Evolutionary conservation across 2,888 invertebrate species (phyloP), one percentile per base, ranked within the genome.

Genomic region (Spisula subtruncata): DNA sequence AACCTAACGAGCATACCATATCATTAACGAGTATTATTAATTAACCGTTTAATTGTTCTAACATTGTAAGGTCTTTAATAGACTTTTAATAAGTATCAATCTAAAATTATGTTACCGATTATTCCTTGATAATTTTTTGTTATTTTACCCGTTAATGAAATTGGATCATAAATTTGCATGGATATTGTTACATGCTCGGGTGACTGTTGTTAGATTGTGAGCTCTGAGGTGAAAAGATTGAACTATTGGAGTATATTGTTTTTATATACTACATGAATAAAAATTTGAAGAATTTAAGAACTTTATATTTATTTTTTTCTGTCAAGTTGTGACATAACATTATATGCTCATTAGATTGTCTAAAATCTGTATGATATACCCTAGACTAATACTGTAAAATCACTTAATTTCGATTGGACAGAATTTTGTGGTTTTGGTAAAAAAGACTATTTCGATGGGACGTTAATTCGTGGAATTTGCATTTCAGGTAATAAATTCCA

Each of bases 181-280:
- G 35, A 75, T 75, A 35, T 32, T 35, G 14, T 75, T 32, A 75
- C 20, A 75, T 75, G 75, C 75, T 75, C 75, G 29, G 75, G 75
- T 75, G 18, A 32, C 14, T 32, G 5, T 5, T 32, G 14, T 75
- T 35, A 32, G 75, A 32, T 75, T 32, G 75, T 32, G 32, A 32
- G 18, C 32, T 75, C 4, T 35, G 5, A 35, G 75, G 75, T 32
- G 75, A 75, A 75, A 75, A 75, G 35, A 35, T 75, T 75, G 10
- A 18, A 32, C 75, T 75, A 18, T 75, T 35, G 18, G 35, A 75
- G 32, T 60, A 25, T 75, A 71, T 75, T 75, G 75, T 75, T 75
- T 35, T 75, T 16, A 75, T 32, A 32, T 41, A 32, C 32, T 32
- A 32, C 12, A 35, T 29, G 14, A 35, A 18, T 41, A 41, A 41